Percentiles rank a stretch among this genome's conserved stretches.
Evolutionary conservation across 1,140 invertebrate species (phyloP).

Genomic region (Lordiphosa stackelbergi): DNA sequence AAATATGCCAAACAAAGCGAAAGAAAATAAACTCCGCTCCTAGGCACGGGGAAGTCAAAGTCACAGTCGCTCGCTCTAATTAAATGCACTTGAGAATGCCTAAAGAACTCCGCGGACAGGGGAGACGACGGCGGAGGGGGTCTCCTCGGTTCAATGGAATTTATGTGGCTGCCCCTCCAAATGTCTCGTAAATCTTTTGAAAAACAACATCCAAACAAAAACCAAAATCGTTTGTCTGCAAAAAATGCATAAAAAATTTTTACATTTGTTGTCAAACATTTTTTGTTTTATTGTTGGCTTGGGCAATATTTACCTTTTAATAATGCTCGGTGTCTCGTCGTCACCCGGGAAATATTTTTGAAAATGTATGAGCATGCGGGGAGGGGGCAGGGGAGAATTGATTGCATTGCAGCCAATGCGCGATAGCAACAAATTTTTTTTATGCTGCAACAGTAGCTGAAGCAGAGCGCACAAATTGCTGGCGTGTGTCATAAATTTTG

Average conservation of each 20-base stretch:
- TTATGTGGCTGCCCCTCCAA: constrained; percentile 57
- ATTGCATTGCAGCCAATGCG: constrained; percentile 27
- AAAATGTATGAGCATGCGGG: background rate
- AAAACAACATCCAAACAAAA: constrained; percentile 33
- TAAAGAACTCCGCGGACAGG: constrained; percentile 14
- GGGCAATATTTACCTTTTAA: constrained; percentile 71
- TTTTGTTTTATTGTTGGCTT: constrained; percentile 44
- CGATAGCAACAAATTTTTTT: constrained; percentile 42
- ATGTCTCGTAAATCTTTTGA: constrained; percentile 61
- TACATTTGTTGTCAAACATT: constrained; percentile 65
- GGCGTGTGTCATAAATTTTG: constrained; percentile 63
- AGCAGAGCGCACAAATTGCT: constrained; percentile 44
- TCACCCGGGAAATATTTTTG: constrained; percentile 26
- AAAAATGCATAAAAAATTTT: constrained; percentile 53
- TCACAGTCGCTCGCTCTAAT: constrained; percentile 41
- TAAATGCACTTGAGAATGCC: constrained; percentile 70
- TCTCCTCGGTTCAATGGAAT: constrained; percentile 58
- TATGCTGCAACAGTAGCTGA: constrained; percentile 15
- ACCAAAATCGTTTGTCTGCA: constrained; percentile 37
- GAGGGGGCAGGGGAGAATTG: constrained; percentile 5
- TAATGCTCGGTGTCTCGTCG: constrained; percentile 53
- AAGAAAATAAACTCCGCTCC: constrained; percentile 16
- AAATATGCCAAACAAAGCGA: constrained; percentile 71
- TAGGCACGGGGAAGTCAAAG: constrained; percentile 35
- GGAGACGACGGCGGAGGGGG: background rate